A percentile compares a stretch with the other conserved stretches of the same genome.
Evolutionary conservation across 37 sponge, comb jelly and placozoan species (phyloP).

Genomic region (Dysidea cf. avara): DNA sequence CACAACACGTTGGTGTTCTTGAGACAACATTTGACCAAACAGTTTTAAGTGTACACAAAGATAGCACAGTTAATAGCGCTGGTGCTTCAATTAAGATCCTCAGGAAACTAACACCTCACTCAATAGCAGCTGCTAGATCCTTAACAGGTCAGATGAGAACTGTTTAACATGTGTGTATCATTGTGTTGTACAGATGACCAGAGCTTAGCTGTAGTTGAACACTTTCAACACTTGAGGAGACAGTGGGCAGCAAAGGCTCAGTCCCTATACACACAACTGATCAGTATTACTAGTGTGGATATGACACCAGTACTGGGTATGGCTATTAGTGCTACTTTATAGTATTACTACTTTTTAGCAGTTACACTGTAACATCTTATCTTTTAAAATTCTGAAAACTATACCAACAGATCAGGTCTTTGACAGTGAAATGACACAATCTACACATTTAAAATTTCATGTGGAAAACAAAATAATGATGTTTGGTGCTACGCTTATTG

Average conservation of each 20-base stretch:
- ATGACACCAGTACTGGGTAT: constrained; percentile 57
- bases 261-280: constrained; percentile 38
- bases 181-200: constrained; percentile 43
- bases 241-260: constrained; percentile 85
- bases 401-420: no score
- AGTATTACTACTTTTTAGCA: no score
- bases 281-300: constrained; percentile 34
- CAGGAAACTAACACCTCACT: constrained; percentile 65
- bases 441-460: no score
- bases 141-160: constrained; percentile 34
- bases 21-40: not conserved
- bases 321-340: no score
- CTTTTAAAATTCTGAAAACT: no score
- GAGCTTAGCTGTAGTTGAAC: constrained; percentile 57
- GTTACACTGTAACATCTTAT: no score
- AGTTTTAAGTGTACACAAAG: not conserved
- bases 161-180: not conserved
- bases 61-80: not conserved
- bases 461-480: no score
- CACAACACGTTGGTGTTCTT: not conserved
- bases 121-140: constrained; percentile 44
- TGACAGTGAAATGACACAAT: no score
- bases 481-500: no score
- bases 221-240: constrained; percentile 69
- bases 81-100: constrained; percentile 44